Conservation (phyloP, 2,888 invertebrate genomes). For the Agrotis puta region DNA sequence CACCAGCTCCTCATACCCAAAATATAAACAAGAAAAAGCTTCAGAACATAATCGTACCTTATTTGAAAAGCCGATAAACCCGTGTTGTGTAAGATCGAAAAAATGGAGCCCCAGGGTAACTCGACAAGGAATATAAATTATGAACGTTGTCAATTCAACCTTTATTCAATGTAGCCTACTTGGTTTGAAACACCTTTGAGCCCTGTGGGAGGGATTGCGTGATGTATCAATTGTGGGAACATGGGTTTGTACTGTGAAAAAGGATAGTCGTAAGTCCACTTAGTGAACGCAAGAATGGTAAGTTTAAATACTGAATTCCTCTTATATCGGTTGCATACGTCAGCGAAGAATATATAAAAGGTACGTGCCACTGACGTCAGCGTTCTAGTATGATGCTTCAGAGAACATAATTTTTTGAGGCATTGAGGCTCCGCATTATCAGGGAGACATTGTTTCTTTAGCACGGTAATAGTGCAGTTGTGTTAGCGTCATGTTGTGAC, state of each 20-base stretch:
- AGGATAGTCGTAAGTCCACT: background rate
- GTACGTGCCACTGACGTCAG: too few species aligned
- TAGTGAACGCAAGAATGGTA: too few species aligned
- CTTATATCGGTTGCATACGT: too few species aligned
- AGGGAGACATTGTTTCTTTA: too few species aligned
- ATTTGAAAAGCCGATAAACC: constrained; percentile 40
- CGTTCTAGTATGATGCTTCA: too few species aligned
- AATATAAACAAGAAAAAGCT: constrained; percentile 38
- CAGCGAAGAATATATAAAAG: too few species aligned
- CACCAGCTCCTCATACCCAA: background rate
- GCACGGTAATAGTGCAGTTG: too few species aligned
- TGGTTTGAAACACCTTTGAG: constrained; percentile 18
- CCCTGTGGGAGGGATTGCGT: background rate
- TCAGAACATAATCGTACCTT: constrained; percentile 40
- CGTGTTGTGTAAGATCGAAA: constrained; percentile 35
- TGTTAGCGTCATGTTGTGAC: too few species aligned
- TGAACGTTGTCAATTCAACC: constrained; percentile 54
- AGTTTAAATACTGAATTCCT: background rate
- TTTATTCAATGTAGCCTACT: constrained; percentile 45
- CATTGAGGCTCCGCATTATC: too few species aligned
- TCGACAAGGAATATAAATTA: constrained; percentile 57
- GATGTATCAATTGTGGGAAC: constrained; percentile 40
- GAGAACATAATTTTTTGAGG: too few species aligned
- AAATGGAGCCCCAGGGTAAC: constrained; percentile 48
- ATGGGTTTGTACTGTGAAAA: background rate